A percentile compares a stretch with the other conserved stretches of the same genome.
Conservation (phyloP, 2,797 vertebrate species). For the Eulemur rubriventer region DNA sequence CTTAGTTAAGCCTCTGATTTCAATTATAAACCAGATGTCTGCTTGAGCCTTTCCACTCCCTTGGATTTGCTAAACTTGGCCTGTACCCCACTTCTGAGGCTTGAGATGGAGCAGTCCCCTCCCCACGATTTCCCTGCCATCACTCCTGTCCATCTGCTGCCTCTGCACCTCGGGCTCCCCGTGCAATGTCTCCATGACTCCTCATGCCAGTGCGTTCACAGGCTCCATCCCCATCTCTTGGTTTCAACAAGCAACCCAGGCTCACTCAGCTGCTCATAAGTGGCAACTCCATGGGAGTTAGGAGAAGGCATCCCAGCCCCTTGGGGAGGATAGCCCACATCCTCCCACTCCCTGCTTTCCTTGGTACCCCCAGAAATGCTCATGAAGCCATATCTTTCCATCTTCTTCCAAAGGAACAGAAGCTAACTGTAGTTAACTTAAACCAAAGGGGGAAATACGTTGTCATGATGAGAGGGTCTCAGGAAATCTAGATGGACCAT, state of each 20-base stretch:
- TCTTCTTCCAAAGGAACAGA: background rate
- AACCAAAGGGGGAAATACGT: background rate
- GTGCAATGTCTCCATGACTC: fast-evolving
- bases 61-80: background rate
- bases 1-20: background rate
- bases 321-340: background rate
- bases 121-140: background rate
- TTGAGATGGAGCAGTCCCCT: background rate
- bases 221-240: background rate
- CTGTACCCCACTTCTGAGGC: background rate
- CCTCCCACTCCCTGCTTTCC: background rate
- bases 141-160: background rate
- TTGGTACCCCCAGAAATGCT: background rate
- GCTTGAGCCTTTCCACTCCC: background rate
- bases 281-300: background rate
- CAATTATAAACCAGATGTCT: background rate
- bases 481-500: background rate
- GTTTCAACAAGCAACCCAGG: background rate
- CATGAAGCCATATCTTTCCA: background rate
- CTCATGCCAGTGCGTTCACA: background rate
- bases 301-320: background rate
- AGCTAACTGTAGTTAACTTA: background rate
- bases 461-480: background rate
- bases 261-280: background rate
- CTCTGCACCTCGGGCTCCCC: background rate